Percentiles rank a stretch among this genome's conserved stretches.
phyloP scores from a whole-genome alignment of 1,140 invertebrate genomes.

The Drosophila jambulina region DNA sequence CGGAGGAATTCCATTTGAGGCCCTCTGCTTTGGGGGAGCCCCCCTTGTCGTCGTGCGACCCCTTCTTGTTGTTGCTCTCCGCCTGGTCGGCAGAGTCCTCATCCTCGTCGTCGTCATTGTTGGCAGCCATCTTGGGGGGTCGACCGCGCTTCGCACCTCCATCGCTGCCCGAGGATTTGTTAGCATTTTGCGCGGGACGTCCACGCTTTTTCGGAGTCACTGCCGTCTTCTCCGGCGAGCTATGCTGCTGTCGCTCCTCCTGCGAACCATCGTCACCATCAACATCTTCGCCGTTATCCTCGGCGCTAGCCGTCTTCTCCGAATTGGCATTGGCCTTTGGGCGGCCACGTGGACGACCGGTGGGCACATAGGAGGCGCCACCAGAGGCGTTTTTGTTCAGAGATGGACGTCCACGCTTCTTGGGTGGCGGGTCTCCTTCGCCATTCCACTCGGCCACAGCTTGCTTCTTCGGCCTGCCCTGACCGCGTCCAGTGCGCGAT shows the following conservation, averaged over 20 bases:
- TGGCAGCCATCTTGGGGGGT: constrained; percentile 8
- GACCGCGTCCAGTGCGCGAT: constrained; percentile 64
- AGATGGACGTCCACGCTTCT: constrained; percentile 67
- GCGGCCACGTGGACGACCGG: constrained; percentile 63
- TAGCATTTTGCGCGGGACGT: constrained; percentile 22
- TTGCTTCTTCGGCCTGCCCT: constrained; percentile 68
- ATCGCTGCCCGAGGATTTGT: constrained; percentile 1
- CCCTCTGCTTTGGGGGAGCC: constrained; percentile 27
- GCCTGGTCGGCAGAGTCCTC: constrained; percentile 36
- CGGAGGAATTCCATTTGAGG: constrained; percentile 27
- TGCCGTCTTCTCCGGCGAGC: constrained; percentile 13
- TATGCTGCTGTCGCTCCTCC: neutral
- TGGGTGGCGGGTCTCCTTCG: constrained; percentile 38
- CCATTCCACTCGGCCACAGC: constrained; percentile 32
- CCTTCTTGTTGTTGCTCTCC: constrained; percentile 29
- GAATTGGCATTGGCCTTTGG: constrained; percentile 42
- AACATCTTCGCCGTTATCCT: constrained; percentile 21
- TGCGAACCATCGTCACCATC: constrained; percentile 12
- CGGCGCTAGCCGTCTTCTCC: constrained; percentile 10
- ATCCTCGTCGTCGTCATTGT: constrained; percentile 16
- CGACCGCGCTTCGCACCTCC: constrained; percentile 42
- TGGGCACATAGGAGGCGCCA: constrained; percentile 26
- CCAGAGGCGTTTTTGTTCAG: constrained; percentile 3
- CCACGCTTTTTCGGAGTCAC: constrained; percentile 62
- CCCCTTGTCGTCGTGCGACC: neutral